Conservation (phyloP, 2,113 vertebrate species). For the Poecile atricapillus region DNA sequence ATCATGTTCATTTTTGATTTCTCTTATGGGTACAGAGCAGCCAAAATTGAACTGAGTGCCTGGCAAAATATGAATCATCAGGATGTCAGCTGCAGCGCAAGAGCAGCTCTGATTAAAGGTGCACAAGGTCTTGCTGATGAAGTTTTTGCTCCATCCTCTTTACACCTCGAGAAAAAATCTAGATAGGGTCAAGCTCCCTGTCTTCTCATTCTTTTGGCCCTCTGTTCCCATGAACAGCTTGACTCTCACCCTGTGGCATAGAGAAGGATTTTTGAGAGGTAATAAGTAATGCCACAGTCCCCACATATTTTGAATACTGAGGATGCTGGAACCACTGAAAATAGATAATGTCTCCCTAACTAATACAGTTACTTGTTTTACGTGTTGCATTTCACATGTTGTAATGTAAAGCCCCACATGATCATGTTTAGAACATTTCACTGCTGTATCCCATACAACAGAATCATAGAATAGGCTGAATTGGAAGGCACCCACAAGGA, state of each 20-base stretch:
- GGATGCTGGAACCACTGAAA: neutral
- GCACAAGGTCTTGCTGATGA: neutral
- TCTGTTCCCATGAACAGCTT: neutral
- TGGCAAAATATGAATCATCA: neutral
- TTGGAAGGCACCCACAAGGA: neutral
- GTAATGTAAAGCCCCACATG: neutral
- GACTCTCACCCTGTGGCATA: neutral
- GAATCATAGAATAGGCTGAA: neutral
- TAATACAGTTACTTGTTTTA: neutral
- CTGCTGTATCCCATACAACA: neutral
- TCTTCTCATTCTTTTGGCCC: neutral
- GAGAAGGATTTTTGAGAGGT: neutral
- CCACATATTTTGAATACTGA: neutral
- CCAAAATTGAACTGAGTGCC: neutral
- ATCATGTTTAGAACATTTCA: neutral
- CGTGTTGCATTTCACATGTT: neutral
- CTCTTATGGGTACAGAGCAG: neutral
- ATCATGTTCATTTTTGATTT: neutral
- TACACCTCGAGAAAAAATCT: neutral
- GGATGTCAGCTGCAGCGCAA: neutral
- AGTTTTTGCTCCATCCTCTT: neutral
- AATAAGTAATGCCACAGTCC: neutral
- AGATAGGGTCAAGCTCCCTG: neutral
- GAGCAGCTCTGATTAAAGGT: neutral
- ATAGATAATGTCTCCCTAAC: neutral